Conservation (phyloP, 1,140 invertebrate species). For the Drosophila virilis region DNA sequence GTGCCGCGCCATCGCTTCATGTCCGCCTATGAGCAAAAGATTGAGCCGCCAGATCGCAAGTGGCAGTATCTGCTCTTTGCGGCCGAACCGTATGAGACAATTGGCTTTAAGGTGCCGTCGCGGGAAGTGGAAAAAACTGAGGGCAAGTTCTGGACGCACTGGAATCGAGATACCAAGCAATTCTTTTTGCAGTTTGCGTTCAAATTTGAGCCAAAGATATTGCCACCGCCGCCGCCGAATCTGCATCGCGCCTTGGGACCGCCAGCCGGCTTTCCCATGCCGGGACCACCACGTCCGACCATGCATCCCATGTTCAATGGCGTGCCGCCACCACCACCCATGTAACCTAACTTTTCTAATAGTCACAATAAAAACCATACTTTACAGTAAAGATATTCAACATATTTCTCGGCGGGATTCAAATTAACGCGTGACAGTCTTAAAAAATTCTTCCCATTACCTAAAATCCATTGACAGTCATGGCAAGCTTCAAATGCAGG, state of each 20-base stretch:
- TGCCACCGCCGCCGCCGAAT: constrained; percentile 85
- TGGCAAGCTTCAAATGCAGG: too few relatives aligned
- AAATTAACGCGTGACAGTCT: too few relatives aligned
- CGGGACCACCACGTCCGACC: constrained; percentile 86
- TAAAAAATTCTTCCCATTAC: too few relatives aligned
- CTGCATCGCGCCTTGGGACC: constrained; percentile 86
- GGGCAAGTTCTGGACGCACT: constrained; percentile 98
- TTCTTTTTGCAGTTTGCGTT: constrained; percentile 99
- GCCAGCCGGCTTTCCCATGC: constrained; percentile 87
- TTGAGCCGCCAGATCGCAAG: constrained; percentile 99
- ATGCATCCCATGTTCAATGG: constrained; percentile 88
- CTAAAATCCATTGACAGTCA: too few relatives aligned
- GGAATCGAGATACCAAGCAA: constrained; percentile 99
- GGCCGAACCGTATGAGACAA: constrained; percentile 99
- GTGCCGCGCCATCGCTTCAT: constrained; percentile 98
- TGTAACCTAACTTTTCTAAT: constrained; percentile 53
- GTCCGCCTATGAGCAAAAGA: constrained; percentile 99
- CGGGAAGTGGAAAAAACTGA: constrained; percentile 99
- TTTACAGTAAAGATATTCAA: background rate
- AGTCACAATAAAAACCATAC: constrained; percentile 9
- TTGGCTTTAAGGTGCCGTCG: constrained; percentile 99
- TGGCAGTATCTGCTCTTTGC: constrained; percentile 99
- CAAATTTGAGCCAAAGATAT: constrained; percentile 90
- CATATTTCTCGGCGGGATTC: background rate
- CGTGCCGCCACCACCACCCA: constrained; percentile 88